Conservation (phyloP, 2,888 invertebrate species). For the Dryocosmus kuriphilus region DNA sequence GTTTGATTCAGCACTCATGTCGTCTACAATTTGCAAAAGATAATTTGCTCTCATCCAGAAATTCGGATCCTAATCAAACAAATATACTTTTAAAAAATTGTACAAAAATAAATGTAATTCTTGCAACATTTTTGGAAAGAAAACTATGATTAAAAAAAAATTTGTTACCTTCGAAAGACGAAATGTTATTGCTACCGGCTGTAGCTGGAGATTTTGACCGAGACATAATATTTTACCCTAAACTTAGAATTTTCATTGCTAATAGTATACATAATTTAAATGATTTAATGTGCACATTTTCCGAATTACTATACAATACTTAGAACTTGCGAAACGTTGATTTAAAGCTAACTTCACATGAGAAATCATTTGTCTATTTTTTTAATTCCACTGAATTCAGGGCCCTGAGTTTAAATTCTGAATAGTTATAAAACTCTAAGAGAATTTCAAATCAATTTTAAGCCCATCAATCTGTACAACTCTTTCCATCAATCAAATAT, state of each 20-base stretch:
- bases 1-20: background rate
- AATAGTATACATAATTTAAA: background rate
- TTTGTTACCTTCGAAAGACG: background rate
- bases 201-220: background rate
- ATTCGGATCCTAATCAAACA: background rate
- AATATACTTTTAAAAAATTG: background rate
- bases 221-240: constrained; percentile 16
- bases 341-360: background rate
- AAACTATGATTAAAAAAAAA: background rate
- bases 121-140: too few species aligned
- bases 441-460: constrained; percentile 35
- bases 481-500: background rate
- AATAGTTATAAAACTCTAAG: constrained; percentile 31
- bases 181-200: background rate
- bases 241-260: constrained; percentile 1
- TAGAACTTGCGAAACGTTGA: background rate
- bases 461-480: background rate
- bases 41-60: background rate
- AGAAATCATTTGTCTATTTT: constrained; percentile 2
- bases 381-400: background rate
- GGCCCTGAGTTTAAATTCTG: constrained; percentile 22
- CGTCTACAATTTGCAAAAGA: background rate
- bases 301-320: background rate
- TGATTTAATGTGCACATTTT: constrained; percentile 4
- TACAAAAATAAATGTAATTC: too few species aligned